A percentile compares a stretch with the other conserved stretches of the same genome.
phyloP scores from a whole-genome alignment of 2,888 invertebrate genomes.

The Cyclophora albipunctata region DNA sequence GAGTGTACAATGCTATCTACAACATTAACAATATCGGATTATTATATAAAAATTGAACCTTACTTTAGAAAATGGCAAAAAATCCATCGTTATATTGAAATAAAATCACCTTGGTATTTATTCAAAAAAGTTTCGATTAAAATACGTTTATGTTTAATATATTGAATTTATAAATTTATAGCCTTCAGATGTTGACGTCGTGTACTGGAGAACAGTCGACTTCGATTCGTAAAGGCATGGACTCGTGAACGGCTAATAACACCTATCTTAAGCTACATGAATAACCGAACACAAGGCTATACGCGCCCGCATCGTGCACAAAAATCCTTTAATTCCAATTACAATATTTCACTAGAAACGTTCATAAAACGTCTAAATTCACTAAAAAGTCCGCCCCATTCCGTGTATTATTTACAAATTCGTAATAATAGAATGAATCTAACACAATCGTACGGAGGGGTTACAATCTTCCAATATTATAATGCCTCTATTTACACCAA shows the following conservation, averaged over 20 bases:
- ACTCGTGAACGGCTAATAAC: too few relatives aligned
- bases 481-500: constrained; percentile 21
- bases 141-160: constrained; percentile 24
- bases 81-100: constrained; percentile 17
- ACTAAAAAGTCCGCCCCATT: constrained; percentile 39
- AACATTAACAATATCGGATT: constrained; percentile 59
- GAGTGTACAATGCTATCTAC: constrained; percentile 35
- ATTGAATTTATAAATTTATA: constrained; percentile 31
- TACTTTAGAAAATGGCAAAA: constrained; percentile 45
- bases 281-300: constrained; percentile 44
- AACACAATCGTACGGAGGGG: constrained; percentile 14
- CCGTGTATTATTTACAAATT: constrained; percentile 38
- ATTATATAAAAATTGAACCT: constrained; percentile 52
- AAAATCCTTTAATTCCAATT: constrained; percentile 30
- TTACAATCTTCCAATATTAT: not conserved
- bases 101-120: not conserved
- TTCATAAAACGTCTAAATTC: constrained; percentile 45
- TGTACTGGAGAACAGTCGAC: too few relatives aligned
- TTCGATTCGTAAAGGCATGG: too few relatives aligned
- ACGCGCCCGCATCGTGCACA: constrained; percentile 39
- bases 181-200: constrained; percentile 14
- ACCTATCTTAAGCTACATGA: constrained; percentile 46
- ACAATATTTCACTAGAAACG: constrained; percentile 52
- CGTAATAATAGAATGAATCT: constrained; percentile 28
- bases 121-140: constrained; percentile 36